Evolutionary conservation across 2,113 vertebrate genomes (phyloP), one percentile per base, ranked within the genome.

Genomic region (Capra hircus): DNA sequence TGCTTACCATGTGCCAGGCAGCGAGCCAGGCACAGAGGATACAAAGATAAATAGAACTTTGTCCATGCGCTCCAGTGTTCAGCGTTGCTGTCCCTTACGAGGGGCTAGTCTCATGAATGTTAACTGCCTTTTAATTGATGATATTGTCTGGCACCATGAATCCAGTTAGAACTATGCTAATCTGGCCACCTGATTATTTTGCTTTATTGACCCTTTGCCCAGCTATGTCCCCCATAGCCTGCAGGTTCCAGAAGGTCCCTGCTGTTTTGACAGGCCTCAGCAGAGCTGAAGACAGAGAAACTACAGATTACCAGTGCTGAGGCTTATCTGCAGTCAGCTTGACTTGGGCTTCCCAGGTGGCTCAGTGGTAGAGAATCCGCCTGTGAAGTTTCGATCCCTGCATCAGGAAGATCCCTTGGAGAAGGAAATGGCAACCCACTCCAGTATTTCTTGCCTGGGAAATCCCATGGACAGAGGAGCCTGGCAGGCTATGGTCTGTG

Each of bases 41-140:
- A 97, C 98, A 98, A 86, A 96, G 97, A 98, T 97, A 96, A 98
- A 98, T 97, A 87, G 97, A 93, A 96, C 96, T 94, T 87, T 97
- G 91, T 97, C 94, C 78, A 1, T 88, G 85, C 77, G 40, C 40
- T 89, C 27, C 97, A 95, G 94, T 77, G 80, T 92, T 90, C 82
- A 92, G 95, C 87, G 23, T 96, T 94, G 84, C 95, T 96, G 48
- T 28, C 74, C 40, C 59, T 97, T 88, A 36, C 57, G 64, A 95
- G 77, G 25, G 85, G 23, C 5, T 25, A 97, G 84, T 84, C 81
- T 85, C 81, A 53, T 97, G 97, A 97, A 94, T 97, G 94, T 71
- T 98, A 92, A 97, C 53, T 97, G 84, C 62, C 62, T 92, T 97
- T 96, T 96, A 96, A 96, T 97, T 95, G 92, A 64, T 28, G 43